Conservation (phyloP, 2,797 vertebrate genomes). For the Micromesistius poutassou region DNA sequence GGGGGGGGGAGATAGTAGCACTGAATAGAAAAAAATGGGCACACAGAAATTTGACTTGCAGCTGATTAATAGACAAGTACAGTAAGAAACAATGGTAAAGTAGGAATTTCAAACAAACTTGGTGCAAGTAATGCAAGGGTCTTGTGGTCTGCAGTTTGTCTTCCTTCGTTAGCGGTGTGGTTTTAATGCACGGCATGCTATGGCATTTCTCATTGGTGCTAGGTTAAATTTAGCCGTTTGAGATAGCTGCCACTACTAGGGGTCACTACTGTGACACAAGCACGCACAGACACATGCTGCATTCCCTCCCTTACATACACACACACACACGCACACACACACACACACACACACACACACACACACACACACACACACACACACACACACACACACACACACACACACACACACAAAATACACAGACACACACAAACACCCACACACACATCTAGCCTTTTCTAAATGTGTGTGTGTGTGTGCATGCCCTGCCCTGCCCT, state of each 20-base stretch:
- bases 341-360: slow-evolving; percentile 9
- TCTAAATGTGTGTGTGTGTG: background rate
- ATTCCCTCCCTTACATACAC: background rate
- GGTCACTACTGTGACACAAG: slow-evolving; percentile 6
- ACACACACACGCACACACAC: slow-evolving; percentile 9
- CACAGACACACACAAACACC: slow-evolving; percentile 13
- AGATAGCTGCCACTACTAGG: slow-evolving; percentile 19
- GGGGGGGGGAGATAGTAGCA: too few species aligned
- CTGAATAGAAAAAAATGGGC: too few species aligned
- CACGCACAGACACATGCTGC: slow-evolving; percentile 2
- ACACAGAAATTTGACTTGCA: too few species aligned
- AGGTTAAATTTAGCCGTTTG: slow-evolving; percentile 31
- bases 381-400: slow-evolving; percentile 14
- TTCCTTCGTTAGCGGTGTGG: background rate
- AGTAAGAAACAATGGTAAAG: too few species aligned
- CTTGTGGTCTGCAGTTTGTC: background rate
- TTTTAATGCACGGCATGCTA: background rate
- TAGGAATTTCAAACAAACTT: too few species aligned
- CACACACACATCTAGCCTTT: slow-evolving; percentile 7
- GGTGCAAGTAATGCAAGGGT: too few species aligned
- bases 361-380: slow-evolving; percentile 8
- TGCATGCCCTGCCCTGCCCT: background rate
- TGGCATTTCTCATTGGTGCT: background rate
- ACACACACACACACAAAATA: slow-evolving; percentile 11
- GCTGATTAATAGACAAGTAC: too few species aligned